Evolutionary conservation across 1,140 invertebrate genomes (phyloP).

Genomic region (Acyrthosiphon pisum): DNA sequence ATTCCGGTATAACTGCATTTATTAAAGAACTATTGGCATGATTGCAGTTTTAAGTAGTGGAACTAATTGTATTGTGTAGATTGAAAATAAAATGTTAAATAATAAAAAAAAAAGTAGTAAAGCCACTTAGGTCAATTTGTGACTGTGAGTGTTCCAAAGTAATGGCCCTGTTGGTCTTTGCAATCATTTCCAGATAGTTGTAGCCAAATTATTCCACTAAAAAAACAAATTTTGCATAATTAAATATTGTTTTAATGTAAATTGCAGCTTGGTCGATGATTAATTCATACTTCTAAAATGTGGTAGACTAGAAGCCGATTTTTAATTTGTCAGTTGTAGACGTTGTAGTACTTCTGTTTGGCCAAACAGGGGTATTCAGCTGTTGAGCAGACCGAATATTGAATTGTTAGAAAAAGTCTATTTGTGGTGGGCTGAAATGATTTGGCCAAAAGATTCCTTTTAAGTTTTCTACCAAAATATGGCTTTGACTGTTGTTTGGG

Average conservation of each 20-base stretch:
- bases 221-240: not conserved
- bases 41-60: constrained; percentile 38
- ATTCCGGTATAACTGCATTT: constrained; percentile 15
- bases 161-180: not conserved
- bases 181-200: not conserved
- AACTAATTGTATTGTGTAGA: too few species aligned
- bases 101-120: too few species aligned
- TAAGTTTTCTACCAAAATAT: not conserved
- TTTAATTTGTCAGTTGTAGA: not conserved
- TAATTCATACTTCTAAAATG: not conserved
- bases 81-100: too few species aligned
- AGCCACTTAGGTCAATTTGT: not conserved
- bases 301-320: not conserved
- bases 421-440: not conserved
- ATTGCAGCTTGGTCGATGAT: not conserved
- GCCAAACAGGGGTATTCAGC: not conserved
- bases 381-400: not conserved
- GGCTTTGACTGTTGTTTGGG: not conserved
- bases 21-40: constrained; percentile 43
- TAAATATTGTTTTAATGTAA: not conserved
- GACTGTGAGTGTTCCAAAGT: not conserved
- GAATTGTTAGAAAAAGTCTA: not conserved
- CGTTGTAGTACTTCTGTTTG: not conserved
- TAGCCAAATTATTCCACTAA: constrained; percentile 6
- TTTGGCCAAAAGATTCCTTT: not conserved